These are phyloP conservation scores for Drosophila lutescens DNA, from an alignment of 2,888 invertebrate genomes.

Conservation along the genomic window DNA sequence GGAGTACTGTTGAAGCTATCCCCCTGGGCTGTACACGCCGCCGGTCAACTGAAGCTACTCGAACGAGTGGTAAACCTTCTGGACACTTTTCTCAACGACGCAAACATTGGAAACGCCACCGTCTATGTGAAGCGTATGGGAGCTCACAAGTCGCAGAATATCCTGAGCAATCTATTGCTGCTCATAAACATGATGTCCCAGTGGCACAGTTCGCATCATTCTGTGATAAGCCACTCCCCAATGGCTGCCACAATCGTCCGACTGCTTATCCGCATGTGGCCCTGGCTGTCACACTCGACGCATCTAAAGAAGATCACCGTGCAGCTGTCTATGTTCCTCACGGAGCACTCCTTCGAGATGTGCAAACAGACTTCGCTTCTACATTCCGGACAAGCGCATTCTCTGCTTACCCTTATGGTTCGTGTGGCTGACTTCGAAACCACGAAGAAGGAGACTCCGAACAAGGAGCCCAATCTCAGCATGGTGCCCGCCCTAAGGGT, in stretches of 20 bases:
- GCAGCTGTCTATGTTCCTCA: slow-evolving; percentile 72
- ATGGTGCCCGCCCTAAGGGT: slow-evolving; percentile 74
- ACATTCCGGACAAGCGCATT: slow-evolving; percentile 67
- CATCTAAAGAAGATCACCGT: slow-evolving; percentile 72
- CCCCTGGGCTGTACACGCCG: slow-evolving; percentile 57
- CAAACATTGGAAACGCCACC: slow-evolving; percentile 66
- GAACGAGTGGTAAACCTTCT: slow-evolving; percentile 68
- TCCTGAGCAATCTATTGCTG: slow-evolving; percentile 75
- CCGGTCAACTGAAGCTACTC: slow-evolving; percentile 67
- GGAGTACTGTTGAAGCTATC: slow-evolving; percentile 79
- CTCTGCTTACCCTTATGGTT: slow-evolving; percentile 78
- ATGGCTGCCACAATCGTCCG: slow-evolving; percentile 65
- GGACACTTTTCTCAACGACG: slow-evolving; percentile 72
- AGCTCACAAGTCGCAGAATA: slow-evolving; percentile 73
- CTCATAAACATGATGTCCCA: slow-evolving; percentile 75
- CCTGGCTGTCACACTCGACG: slow-evolving; percentile 81
- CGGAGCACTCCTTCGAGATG: slow-evolving; percentile 81
- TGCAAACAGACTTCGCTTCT: slow-evolving; percentile 79
- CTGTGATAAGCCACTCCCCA: slow-evolving; percentile 67
- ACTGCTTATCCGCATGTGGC: slow-evolving; percentile 78
- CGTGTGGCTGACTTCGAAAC: slow-evolving; percentile 78
- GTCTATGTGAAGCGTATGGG: slow-evolving; percentile 80
- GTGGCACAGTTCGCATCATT: slow-evolving; percentile 77
- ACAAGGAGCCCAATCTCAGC: slow-evolving; percentile 20
- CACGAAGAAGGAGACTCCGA: slow-evolving; percentile 67